Evolutionary conservation across 30 jellyfish, hydroid and myxozoan genomes (phyloP).

Genomic region (Turritopsis dohrnii): DNA sequence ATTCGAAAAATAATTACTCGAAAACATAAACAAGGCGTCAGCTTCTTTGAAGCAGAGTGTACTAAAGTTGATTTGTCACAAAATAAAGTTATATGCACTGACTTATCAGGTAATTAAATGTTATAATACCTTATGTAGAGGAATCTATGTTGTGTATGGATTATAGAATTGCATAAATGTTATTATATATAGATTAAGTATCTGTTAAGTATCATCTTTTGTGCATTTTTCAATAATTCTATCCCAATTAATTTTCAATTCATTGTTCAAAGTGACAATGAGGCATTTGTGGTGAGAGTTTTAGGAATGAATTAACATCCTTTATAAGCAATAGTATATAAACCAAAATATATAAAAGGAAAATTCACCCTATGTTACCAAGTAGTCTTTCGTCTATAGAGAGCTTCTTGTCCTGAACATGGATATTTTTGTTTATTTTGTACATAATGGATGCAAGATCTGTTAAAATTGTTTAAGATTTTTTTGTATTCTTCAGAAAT

Average conservation of each 20-base stretch:
- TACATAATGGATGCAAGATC: not conserved
- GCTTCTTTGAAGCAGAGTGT: slow-evolving; percentile 88
- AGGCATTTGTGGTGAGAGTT: too few species aligned
- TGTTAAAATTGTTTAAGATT: not conserved
- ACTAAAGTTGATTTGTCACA: slow-evolving; percentile 59
- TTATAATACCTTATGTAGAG: not conserved
- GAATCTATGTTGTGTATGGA: not conserved
- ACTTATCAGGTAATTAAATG: slow-evolving; percentile 55
- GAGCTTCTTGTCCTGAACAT: not conserved
- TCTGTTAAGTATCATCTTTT: too few species aligned
- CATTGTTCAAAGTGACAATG: too few species aligned
- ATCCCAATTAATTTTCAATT: too few species aligned
- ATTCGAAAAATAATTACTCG: slow-evolving; percentile 63
- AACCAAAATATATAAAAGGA: too few species aligned
- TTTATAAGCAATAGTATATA: too few species aligned
- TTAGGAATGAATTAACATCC: too few species aligned
- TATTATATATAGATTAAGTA: too few species aligned
- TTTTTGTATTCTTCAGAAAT: slow-evolving; percentile 32
- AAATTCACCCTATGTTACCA: too few species aligned
- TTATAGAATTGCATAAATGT: too few species aligned
- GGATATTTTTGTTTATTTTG: not conserved
- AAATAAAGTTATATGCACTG: slow-evolving; percentile 56
- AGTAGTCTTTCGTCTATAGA: too few species aligned
- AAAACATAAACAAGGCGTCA: slow-evolving; percentile 42
- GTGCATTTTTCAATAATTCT: too few species aligned